Conservation (phyloP, 2,888 invertebrate genomes). For the Sphinx pinastri region DNA sequence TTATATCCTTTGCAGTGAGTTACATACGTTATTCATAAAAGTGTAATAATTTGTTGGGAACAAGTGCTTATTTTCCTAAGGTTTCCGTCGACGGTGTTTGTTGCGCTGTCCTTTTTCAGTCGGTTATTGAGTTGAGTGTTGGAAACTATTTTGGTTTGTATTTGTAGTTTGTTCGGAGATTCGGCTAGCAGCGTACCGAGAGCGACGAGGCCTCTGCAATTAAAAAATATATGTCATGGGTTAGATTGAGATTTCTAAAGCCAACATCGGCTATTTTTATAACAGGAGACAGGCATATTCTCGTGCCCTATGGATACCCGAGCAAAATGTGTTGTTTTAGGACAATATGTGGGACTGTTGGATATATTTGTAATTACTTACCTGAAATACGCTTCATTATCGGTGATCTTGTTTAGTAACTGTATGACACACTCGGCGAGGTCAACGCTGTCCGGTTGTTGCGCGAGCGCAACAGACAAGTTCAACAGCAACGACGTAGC, state of each 20-base stretch:
- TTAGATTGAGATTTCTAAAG: neutral
- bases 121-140: slow-evolving; percentile 63
- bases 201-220: slow-evolving; percentile 88
- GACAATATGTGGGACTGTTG: no score
- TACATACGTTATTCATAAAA: slow-evolving; percentile 59
- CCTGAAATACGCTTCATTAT: slow-evolving; percentile 89
- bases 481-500: slow-evolving; percentile 89
- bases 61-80: slow-evolving; percentile 66
- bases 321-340: no score
- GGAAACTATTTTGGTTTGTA: slow-evolving; percentile 71
- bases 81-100: slow-evolving; percentile 55
- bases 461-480: slow-evolving; percentile 86
- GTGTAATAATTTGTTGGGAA: slow-evolving; percentile 71
- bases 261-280: no score
- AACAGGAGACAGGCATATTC: neutral
- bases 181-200: slow-evolving; percentile 88
- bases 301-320: no score
- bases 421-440: slow-evolving; percentile 82
- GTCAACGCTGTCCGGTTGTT: slow-evolving; percentile 80
- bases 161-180: slow-evolving; percentile 67
- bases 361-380: no score
- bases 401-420: slow-evolving; percentile 82
- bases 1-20: slow-evolving; percentile 34
- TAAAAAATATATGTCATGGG: slow-evolving; percentile 6
- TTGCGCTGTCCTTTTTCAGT: slow-evolving; percentile 66